These are phyloP conservation scores for Globodera ellingtonae DNA, from an alignment of 1,140 invertebrate species.

Conservation along the genomic window DNA sequence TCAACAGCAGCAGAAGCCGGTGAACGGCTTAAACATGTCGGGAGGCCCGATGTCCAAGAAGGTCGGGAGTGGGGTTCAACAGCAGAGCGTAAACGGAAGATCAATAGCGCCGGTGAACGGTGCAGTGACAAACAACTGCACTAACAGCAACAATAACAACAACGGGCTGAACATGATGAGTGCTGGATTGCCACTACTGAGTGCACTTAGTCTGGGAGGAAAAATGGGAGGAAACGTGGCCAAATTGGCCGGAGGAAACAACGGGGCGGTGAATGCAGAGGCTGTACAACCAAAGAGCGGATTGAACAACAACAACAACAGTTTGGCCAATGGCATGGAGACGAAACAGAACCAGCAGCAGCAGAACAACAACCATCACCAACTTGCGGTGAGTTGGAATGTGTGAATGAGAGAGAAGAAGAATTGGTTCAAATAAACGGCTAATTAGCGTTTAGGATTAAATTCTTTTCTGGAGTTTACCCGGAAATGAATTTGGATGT, in stretches of 20 bases:
- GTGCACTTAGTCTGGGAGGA: background rate
- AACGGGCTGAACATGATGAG: constrained; percentile 9
- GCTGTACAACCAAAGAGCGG: constrained; percentile 1
- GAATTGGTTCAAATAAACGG: too few relatives aligned
- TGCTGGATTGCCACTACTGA: constrained; percentile 3
- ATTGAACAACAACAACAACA: background rate
- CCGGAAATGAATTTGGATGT: background rate
- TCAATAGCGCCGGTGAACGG: background rate
- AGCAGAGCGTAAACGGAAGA: background rate
- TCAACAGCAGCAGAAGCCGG: background rate
- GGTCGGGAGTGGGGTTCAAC: background rate
- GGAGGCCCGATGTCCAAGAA: background rate
- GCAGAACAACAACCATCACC: background rate
- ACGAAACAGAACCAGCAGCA: background rate
- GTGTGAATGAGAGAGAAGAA: too few relatives aligned
- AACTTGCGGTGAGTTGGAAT: background rate
- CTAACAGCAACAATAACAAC: constrained; percentile 16
- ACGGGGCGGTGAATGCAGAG: background rate
- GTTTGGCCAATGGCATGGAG: background rate
- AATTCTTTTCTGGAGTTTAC: too few relatives aligned
- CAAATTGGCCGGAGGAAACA: background rate
- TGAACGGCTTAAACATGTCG: background rate
- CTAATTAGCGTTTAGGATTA: too few relatives aligned
- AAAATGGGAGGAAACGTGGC: background rate
- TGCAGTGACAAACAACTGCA: background rate